Evolutionary conservation across 2,888 invertebrate species (phyloP), one percentile per base, ranked within the genome.

Genomic region (Azorinus chamasolen): DNA sequence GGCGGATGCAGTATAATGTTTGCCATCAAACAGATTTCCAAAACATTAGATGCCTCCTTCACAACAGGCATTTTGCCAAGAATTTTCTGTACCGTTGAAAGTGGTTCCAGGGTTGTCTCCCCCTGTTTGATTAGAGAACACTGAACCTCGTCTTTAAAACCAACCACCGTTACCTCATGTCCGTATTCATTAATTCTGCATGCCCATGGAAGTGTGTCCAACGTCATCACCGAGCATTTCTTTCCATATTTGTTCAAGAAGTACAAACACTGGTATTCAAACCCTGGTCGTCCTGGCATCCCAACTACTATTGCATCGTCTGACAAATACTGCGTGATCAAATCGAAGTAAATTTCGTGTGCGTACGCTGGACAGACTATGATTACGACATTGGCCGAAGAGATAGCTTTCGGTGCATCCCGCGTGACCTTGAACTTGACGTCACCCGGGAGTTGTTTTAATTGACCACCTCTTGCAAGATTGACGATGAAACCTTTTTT

Each of bases 361-460:
- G 86, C 84, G 46, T 85, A 88, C 2, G 88, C 87, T 8, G 88
- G 88, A 1, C 87, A 86, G n/a, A 76, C 71, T 18, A 87, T 78
- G 2, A 87, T 78, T 16, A 87, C 66, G 41, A 81, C 53, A 32
- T 81, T 77, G 0, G 73, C 32, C 32, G 4, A 4, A 32, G 32
- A 6, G 32, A 32, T 32, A 4, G 32, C 32, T 32, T 32, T 10
- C 10, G 39, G 48, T 2, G 62, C 62, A 61, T 71, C 62, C 22
- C 43, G 54, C n/a, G 79, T 71, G 5, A 72, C 72, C 2, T 24
- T 61, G 50, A 73, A 77, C 43, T 58, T 73, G 2, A 76, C 64
- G 2, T 65, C 51, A 0, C 59, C 48, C 3, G 69, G 54, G 4
- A 39, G 22, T 24, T 73, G 69, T 8, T 43, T 14, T 12, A 61